Percentiles rank a stretch among this genome's conserved stretches.
Evolutionary conservation across 2,888 invertebrate genomes (phyloP).

Genomic region (Conops quadrifasciatus): DNA sequence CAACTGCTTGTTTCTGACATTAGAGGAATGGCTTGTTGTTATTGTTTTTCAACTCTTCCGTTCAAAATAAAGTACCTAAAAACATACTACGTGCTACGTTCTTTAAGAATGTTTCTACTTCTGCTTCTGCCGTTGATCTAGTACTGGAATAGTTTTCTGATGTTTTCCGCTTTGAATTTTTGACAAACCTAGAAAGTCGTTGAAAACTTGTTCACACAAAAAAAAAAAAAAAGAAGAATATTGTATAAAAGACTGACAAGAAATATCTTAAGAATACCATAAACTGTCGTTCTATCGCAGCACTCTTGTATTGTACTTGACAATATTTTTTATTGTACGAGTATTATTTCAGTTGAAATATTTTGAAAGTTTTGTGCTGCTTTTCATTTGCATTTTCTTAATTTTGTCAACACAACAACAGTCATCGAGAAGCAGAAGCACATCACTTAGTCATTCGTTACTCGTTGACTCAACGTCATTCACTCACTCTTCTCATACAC

Average conservation of each 20-base stretch:
- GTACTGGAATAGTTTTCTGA: background rate
- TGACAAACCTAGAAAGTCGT: background rate
- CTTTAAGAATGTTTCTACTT: no score
- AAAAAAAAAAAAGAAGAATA: slow-evolving; percentile 4
- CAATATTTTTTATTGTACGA: background rate
- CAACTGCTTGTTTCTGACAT: slow-evolving; percentile 6
- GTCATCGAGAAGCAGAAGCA: background rate
- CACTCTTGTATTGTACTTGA: no score
- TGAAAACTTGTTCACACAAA: background rate
- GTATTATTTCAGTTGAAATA: slow-evolving; percentile 5
- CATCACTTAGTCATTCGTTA: background rate
- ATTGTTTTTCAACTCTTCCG: background rate
- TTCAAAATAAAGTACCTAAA: no score
- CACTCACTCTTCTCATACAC: no score
- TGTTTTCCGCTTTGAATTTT: background rate
- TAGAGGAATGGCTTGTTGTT: background rate
- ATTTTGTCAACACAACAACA: background rate
- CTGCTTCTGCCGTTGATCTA: slow-evolving; percentile 4
- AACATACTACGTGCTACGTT: no score
- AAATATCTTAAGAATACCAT: background rate
- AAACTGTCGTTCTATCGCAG: background rate
- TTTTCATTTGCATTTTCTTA: slow-evolving; percentile 27
- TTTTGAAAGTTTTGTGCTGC: background rate
- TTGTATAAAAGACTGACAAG: slow-evolving; percentile 14
- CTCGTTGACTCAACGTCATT: no score